Evolutionary conservation across 2,113 vertebrate species (phyloP).

Genomic region (Empidonax alnorum): DNA sequence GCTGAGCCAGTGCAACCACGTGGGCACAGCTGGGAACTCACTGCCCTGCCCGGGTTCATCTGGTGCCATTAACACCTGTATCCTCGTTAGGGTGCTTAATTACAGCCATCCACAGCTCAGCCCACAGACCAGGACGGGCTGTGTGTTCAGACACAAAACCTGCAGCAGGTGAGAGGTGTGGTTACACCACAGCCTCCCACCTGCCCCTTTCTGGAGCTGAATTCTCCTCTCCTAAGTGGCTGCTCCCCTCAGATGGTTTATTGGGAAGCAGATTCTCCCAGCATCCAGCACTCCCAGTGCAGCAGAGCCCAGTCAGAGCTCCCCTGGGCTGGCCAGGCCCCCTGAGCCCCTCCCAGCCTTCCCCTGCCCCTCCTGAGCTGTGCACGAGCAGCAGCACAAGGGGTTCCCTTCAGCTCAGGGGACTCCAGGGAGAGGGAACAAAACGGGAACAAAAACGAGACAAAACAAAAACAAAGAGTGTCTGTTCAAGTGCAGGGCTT

Average conservation of each 20-base stretch:
- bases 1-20: fast-evolving
- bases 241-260: background rate
- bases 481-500: background rate
- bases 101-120: background rate
- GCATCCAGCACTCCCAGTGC: background rate
- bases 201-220: background rate
- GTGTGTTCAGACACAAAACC: background rate
- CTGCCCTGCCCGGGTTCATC: background rate
- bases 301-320: background rate
- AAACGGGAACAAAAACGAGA: background rate
- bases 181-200: background rate
- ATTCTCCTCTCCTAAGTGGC: background rate
- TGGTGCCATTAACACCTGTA: background rate
- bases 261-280: background rate
- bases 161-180: fast-evolving
- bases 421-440: background rate
- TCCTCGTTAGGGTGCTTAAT: background rate
- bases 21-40: background rate
- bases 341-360: background rate
- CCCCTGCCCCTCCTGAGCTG: background rate
- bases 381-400: background rate
- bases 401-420: fast-evolving
- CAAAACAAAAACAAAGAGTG: background rate
- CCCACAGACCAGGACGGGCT: background rate
- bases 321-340: background rate